Conservation (phyloP, 1,140 invertebrate species). For the Drosophila willistoni region DNA sequence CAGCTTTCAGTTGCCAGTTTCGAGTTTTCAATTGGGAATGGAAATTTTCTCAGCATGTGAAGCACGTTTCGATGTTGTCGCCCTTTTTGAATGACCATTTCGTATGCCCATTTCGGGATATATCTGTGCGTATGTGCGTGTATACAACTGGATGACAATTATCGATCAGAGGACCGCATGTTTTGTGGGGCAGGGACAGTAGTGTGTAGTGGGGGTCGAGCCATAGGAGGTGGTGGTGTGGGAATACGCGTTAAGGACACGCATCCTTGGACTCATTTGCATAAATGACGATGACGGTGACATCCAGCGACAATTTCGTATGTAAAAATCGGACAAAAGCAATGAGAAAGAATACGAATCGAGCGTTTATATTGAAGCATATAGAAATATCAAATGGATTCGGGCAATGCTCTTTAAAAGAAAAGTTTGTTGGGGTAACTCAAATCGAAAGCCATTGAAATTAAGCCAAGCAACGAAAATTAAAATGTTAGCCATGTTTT, state of each 20-base stretch:
- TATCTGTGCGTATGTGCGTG: conserved; percentile 26
- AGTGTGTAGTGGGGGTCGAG: not conserved
- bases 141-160: conserved; percentile 56
- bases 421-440: conserved; percentile 9
- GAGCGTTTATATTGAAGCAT: conserved; percentile 55
- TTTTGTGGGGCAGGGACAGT: no score
- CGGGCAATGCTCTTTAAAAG: not conserved
- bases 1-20: conserved; percentile 39
- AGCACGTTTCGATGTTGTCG: conserved; percentile 64
- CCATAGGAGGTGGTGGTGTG: not conserved
- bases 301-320: conserved; percentile 44
- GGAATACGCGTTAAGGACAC: conserved; percentile 61
- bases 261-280: conserved; percentile 78
- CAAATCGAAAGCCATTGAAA: conserved; percentile 67
- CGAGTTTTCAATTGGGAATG: conserved; percentile 6
- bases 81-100: conserved; percentile 55
- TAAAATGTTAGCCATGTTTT: conserved; percentile 65
- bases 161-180: conserved; percentile 57
- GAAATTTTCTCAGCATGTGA: conserved; percentile 35
- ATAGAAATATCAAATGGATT: conserved; percentile 31
- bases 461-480: conserved; percentile 65
- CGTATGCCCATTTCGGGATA: conserved; percentile 58
- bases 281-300: conserved; percentile 60
- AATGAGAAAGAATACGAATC: conserved; percentile 35
- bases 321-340: conserved; percentile 32